These are phyloP conservation scores for Tichodroma muraria DNA, from an alignment of 2,113 vertebrate species.

Conservation along the genomic window DNA sequence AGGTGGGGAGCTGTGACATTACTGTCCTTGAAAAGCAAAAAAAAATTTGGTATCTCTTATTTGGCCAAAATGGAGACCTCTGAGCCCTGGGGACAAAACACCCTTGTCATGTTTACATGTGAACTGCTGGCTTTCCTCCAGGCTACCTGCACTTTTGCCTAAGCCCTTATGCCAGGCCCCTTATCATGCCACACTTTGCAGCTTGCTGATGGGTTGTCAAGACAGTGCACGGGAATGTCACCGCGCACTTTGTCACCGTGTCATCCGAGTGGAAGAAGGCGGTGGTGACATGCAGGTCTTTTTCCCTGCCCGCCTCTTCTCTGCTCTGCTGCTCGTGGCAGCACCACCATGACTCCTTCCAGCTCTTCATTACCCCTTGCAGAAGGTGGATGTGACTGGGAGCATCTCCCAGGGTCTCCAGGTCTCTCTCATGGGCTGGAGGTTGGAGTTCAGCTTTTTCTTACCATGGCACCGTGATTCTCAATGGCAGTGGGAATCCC, in stretches of 20 bases:
- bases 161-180: not conserved
- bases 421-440: not conserved
- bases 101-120: not conserved
- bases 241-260: rapidly evolving
- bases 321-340: not conserved
- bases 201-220: conserved; percentile 31
- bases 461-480: rapidly evolving
- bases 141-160: not conserved
- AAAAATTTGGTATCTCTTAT: not conserved
- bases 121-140: conserved; percentile 2
- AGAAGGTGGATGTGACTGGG: not conserved
- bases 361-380: not conserved
- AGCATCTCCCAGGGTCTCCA: not conserved
- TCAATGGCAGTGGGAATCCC: not conserved
- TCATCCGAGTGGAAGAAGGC: not conserved
- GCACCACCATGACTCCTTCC: not conserved
- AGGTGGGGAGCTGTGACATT: not conserved
- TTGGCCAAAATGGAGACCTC: not conserved
- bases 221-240: not conserved
- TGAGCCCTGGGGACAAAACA: not conserved
- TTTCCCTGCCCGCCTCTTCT: not conserved
- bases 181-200: not conserved
- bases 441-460: not conserved
- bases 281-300: not conserved
- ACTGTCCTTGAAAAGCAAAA: not conserved